Evolutionary conservation across 2,888 invertebrate species (phyloP).

Genomic region (Dascillus cervinus): DNA sequence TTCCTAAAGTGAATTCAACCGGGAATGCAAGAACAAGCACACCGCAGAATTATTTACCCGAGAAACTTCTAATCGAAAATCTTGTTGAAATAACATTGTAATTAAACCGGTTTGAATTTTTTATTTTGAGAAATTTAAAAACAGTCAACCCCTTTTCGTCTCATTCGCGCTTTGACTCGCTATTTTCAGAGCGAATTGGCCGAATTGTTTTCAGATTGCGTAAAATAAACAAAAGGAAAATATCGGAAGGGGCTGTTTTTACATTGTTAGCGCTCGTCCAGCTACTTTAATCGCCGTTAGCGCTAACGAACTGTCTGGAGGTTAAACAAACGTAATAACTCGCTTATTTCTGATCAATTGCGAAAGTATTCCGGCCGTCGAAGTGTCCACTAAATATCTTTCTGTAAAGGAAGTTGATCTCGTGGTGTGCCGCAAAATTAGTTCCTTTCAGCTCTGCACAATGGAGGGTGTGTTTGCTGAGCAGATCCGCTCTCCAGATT

Average conservation of each 20-base stretch:
- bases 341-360: slow-evolving; percentile 28
- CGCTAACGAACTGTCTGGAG: slow-evolving; percentile 29
- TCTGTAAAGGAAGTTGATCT: slow-evolving; percentile 24
- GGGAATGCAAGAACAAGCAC: too few relatives aligned
- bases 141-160: too few relatives aligned
- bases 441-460: slow-evolving; percentile 27
- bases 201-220: too few relatives aligned
- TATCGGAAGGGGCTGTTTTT: slow-evolving; percentile 4
- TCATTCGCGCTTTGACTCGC: too few relatives aligned
- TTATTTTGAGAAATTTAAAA: too few relatives aligned
- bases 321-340: slow-evolving; percentile 31
- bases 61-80: too few relatives aligned
- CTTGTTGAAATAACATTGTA: too few relatives aligned
- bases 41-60: too few relatives aligned
- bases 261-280: slow-evolving; percentile 8
- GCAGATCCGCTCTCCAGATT: slow-evolving; percentile 27
- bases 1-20: too few relatives aligned
- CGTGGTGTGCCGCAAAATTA: slow-evolving; percentile 27
- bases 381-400: slow-evolving; percentile 17
- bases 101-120: too few relatives aligned
- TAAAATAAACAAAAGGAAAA: not conserved
- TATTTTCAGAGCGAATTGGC: too few relatives aligned
- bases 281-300: slow-evolving; percentile 23
- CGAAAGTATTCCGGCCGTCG: too few relatives aligned
- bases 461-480: slow-evolving; percentile 25